Evolutionary conservation across 2,113 vertebrate genomes (phyloP).

Genomic region (Xiphophorus couchianus): DNA sequence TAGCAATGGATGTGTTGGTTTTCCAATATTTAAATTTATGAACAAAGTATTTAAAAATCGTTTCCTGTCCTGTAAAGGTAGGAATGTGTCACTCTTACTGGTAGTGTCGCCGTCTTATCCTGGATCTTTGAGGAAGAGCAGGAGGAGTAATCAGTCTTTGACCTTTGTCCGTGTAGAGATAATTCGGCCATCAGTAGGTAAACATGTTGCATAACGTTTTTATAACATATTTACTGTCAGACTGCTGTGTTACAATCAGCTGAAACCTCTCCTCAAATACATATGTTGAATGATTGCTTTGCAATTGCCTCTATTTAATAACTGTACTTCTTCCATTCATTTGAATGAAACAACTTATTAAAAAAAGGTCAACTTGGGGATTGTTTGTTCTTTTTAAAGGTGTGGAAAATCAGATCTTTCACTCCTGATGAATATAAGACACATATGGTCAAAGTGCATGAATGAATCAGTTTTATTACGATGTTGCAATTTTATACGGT

Average conservation of each 20-base stretch:
- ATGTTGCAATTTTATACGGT: neutral
- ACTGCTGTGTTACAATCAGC: slow-evolving; percentile 31
- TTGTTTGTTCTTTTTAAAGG: slow-evolving; percentile 8
- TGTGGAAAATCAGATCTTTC: neutral
- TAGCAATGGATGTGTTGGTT: neutral
- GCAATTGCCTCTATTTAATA: slow-evolving; percentile 76
- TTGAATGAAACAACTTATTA: slow-evolving; percentile 69
- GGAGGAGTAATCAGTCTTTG: slow-evolving; percentile 12
- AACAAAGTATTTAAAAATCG: neutral
- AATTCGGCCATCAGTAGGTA: neutral
- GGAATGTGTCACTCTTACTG: slow-evolving; percentile 3
- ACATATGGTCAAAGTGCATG: neutral
- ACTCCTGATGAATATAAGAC: neutral
- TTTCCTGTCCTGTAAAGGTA: neutral
- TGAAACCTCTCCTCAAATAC: slow-evolving; percentile 53
- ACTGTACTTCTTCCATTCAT: slow-evolving; percentile 68
- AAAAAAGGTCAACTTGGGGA: slow-evolving; percentile 64
- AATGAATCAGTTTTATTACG: neutral
- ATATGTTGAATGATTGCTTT: slow-evolving; percentile 72
- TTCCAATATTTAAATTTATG: neutral
- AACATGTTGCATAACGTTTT: slow-evolving; percentile 25
- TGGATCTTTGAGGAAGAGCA: slow-evolving; percentile 51
- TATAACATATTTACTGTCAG: slow-evolving; percentile 10
- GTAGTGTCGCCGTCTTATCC: slow-evolving; percentile 10
- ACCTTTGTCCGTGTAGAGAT: neutral